Base-by-base conservation (phyloP, 2,888 invertebrate species). In the Ferdinandea cuprea region DNA sequence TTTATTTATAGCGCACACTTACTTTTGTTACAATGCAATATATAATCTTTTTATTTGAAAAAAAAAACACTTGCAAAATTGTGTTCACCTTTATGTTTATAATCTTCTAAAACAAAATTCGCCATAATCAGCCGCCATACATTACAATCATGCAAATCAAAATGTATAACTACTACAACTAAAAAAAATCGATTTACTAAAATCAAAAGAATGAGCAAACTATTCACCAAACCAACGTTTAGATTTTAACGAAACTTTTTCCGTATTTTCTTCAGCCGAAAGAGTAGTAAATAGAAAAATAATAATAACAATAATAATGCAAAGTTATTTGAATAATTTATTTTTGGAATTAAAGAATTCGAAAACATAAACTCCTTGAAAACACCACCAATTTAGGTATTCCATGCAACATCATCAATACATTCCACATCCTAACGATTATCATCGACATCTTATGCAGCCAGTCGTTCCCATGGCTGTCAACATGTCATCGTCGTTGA, bases 371-470 rank as follows among this genome's bases (percentile, higher is more conserved):
- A 56, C 74, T 69, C 37, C 73, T 73, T 81, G 76, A 80, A 85
- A 85, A 44, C 58, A 78, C 61, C 68, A 80, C 32, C 86, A 86
- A 79, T 87, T 86, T 87, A 90, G 90, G 89, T 90, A 90, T 88
- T 89, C 89, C 48, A 48, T 66, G 54, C 85, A 81, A 65, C 78
- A 84, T 86, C 89, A 90, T 87, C 90, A 89, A 87, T 90, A 90
- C 87, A 89, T 90, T 87, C 88, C 89, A 88, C 90, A 90, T 88
- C 87, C 89, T 85, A 90, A 88, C 88, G 90, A 91, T 87, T 89
- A 89, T 85, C 90, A 90, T 88, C 89, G 89, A 68, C 89, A 89
- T 86, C 87, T 87, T 86, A 86, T 86, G 69, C 86, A 87, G 44
- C 28, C 71, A 61, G 66, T 28, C 21, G 66, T 28, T 17, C 11